Evolutionary conservation across 2,888 invertebrate genomes (phyloP), one percentile per base, ranked within the genome.

Genomic region (Sarcophaga caerulescens): DNA sequence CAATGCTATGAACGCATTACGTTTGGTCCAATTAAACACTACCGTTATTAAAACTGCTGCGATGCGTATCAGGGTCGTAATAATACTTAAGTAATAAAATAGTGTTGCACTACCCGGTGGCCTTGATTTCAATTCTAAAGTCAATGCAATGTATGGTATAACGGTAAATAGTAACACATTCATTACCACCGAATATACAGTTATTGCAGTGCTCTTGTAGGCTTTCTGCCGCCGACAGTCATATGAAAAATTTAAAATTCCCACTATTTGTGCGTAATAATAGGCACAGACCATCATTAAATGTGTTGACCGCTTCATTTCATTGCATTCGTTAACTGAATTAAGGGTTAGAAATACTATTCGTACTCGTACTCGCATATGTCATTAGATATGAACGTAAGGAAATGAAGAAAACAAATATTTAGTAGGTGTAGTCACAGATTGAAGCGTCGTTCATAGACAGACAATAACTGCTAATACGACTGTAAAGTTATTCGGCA

Each of bases 171-270:
- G 4, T 5, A 69, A 14, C 4, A 60, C 6, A 35, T 80, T 71
- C 10, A 71, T 12, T 2, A 73, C 1, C 6, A 6, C 12, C 10
- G 71, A 62, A 17, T 80, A 80, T 11, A 66, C 17, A 23, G 79
- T 80, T n/a, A 66, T 17, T 17, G 3, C 35, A 5, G n/a, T 59
- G 21, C 59, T 71, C n/a, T 66, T 73, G 6, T 44, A 19, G 1
- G 65, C 71, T 14, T 12, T n/a, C 2, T 45, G 65, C 11, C 57
- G 65, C 17, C 59, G 44, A 19, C 44, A 14, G 52, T 73, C 65
- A 65, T 73, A 80, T 6, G 66, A 66, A 44, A 74, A 80, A 35
- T 73, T 44, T 60, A 73, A 25, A 25, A 80, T 59, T 25, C 80
- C 80, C 25, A 80, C n/a, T 25, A 80, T 19, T n/a, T 47, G 59